phyloP scores from a whole-genome alignment of 1,140 invertebrate species.

The Anastatus disparis region DNA sequence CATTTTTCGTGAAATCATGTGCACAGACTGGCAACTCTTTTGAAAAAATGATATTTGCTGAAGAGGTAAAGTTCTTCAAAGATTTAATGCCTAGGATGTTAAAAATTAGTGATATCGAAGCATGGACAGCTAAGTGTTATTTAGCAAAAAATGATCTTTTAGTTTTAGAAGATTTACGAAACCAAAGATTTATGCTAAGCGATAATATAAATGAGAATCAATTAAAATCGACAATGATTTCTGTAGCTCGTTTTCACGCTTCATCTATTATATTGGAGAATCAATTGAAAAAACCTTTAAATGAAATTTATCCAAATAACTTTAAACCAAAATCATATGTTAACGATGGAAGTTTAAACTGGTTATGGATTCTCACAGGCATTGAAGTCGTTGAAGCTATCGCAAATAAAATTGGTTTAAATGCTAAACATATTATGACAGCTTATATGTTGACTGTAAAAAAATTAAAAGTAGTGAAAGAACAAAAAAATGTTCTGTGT shows the following conservation, averaged over 20 bases:
- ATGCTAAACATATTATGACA: not conserved
- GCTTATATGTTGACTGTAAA: not conserved
- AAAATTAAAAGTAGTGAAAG: not conserved
- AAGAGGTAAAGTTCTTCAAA: not conserved
- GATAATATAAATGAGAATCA: not conserved
- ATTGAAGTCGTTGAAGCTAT: not conserved
- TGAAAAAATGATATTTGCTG: not conserved
- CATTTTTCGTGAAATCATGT: constrained; percentile 1
- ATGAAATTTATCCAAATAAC: not conserved
- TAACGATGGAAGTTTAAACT: not conserved
- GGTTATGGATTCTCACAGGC: constrained; percentile 6
- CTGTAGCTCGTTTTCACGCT: constrained; percentile 14
- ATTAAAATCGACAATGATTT: not conserved
- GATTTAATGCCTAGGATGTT: not conserved
- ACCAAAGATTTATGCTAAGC: not conserved
- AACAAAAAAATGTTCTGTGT: not conserved
- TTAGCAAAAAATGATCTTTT: not conserved
- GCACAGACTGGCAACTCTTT: not conserved
- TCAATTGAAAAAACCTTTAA: not conserved
- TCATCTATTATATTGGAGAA: not conserved
- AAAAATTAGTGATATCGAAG: not conserved
- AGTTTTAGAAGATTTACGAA: not conserved
- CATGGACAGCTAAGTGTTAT: constrained; percentile 13
- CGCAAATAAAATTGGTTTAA: not conserved
- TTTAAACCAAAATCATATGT: not conserved